Percentiles rank a stretch among this genome's conserved stretches.
Conservation (phyloP, 2,797 vertebrate genomes). For the Corythornis leucogaster region DNA sequence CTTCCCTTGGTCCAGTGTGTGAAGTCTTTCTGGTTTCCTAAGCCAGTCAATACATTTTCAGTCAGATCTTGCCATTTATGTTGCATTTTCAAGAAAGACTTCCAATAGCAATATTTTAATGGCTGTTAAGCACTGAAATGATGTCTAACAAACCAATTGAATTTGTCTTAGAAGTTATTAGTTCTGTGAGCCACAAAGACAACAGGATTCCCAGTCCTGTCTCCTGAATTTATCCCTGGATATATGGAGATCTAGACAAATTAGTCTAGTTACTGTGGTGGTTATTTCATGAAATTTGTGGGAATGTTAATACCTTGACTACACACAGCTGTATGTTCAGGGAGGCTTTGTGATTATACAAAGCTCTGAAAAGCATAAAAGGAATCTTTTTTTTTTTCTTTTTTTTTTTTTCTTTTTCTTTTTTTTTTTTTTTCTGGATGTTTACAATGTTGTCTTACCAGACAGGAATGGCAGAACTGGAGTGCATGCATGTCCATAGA, state of each 20-base stretch:
- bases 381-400: neutral
- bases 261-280: neutral
- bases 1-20: neutral
- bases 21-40: neutral
- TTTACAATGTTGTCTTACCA: neutral
- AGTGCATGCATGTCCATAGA: neutral
- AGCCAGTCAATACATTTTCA: neutral
- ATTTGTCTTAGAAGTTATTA: neutral
- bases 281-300: neutral
- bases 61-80: rapidly evolving
- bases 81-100: neutral
- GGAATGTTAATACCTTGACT: neutral
- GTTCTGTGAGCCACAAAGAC: neutral
- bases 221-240: neutral
- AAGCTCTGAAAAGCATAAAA: neutral
- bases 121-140: neutral
- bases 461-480: neutral
- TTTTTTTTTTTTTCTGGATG: neutral
- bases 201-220: neutral
- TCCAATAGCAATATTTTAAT: neutral
- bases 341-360: neutral
- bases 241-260: neutral
- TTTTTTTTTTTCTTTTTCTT: too few relatives aligned
- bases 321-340: neutral
- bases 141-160: neutral